These are phyloP conservation scores for Erithacus rubecula DNA, from an alignment of 2,797 vertebrate genomes.

Conservation along the genomic window DNA sequence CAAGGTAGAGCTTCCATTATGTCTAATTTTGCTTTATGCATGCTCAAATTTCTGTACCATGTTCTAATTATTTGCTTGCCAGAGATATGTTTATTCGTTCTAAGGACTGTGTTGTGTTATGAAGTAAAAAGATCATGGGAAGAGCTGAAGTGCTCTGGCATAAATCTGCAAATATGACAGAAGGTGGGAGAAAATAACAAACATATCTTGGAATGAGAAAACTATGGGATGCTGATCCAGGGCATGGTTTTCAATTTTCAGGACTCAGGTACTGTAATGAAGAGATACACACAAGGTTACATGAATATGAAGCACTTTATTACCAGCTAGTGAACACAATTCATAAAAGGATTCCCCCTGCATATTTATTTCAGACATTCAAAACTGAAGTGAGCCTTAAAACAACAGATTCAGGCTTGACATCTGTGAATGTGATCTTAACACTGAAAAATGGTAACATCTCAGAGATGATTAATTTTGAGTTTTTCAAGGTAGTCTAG, in stretches of 20 bases:
- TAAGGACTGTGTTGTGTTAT: neutral
- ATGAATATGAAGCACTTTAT: neutral
- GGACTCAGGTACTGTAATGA: neutral
- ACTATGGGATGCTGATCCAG: neutral
- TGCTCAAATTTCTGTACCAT: neutral
- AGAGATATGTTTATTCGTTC: neutral
- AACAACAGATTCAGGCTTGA: neutral
- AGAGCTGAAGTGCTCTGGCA: neutral
- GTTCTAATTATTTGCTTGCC: neutral
- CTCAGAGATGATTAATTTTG: neutral
- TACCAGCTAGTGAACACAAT: neutral
- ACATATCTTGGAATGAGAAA: neutral
- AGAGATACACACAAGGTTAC: neutral
- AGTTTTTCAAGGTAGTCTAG: neutral
- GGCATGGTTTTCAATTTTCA: neutral
- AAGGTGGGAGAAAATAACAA: neutral
- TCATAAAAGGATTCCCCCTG: fast-evolving
- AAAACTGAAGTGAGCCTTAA: neutral
- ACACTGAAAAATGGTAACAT: neutral
- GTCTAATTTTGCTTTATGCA: neutral
- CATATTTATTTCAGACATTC: neutral
- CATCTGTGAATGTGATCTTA: neutral
- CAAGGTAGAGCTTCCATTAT: neutral
- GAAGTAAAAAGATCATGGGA: neutral
- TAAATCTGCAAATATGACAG: neutral